Evolutionary conservation across 2,888 invertebrate genomes (phyloP).

Genomic region (Chironomus riparius): DNA sequence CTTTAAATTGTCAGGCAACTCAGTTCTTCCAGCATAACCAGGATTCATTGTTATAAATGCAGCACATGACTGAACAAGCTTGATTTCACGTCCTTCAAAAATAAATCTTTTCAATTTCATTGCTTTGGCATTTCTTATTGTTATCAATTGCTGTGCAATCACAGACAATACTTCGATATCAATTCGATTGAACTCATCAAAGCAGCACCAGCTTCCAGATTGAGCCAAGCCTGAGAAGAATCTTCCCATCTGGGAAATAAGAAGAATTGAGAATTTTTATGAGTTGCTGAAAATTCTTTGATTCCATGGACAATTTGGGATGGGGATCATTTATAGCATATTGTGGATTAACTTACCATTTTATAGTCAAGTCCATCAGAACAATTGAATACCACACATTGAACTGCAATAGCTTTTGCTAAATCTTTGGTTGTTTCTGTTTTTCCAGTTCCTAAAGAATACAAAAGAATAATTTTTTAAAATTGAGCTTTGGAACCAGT

Average conservation of each 20-base stretch:
- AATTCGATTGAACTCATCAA: constrained; percentile 86
- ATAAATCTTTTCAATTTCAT: constrained; percentile 60
- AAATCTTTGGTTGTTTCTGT: constrained; percentile 87
- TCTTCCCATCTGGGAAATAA: constrained; percentile 67
- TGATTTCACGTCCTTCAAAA: constrained; percentile 85
- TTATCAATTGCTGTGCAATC: constrained; percentile 81
- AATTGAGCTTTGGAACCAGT: too few relatives aligned
- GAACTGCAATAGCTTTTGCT: constrained; percentile 77
- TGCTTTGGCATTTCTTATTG: constrained; percentile 77
- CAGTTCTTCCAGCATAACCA: constrained; percentile 82
- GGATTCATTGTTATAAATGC: constrained; percentile 91
- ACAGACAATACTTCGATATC: constrained; percentile 85
- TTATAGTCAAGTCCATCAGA: constrained; percentile 59
- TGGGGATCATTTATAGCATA: too few relatives aligned
- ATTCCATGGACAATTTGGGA: too few relatives aligned
- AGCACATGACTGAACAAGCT: constrained; percentile 67
- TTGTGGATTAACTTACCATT: constrained; percentile 31
- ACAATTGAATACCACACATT: constrained; percentile 88
- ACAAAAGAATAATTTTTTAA: too few relatives aligned
- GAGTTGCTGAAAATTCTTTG: too few relatives aligned
- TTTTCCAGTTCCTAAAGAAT: constrained; percentile 64
- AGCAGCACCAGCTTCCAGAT: constrained; percentile 84
- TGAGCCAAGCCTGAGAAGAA: constrained; percentile 85
- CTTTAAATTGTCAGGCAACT: constrained; percentile 76
- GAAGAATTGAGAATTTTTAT: too few relatives aligned